Evolutionary conservation across 2,888 invertebrate species (phyloP), one percentile per base, ranked within the genome.

Genomic region (Helobdella robusta): DNA sequence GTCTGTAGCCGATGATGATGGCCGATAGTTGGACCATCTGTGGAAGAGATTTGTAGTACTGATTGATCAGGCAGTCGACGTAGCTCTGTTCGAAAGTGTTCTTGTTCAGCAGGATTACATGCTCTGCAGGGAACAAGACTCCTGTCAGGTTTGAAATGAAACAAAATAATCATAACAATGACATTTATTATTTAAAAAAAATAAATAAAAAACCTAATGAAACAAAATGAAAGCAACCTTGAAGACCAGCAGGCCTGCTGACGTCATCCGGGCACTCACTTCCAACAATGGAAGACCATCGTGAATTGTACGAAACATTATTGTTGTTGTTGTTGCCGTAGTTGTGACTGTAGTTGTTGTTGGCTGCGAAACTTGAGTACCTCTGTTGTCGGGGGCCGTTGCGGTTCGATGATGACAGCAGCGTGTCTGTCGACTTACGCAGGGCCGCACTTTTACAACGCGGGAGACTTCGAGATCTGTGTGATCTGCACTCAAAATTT

Each of bases 31-130:
- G 69, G 28, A 61, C 59, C 8, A 46, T 56, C 15, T 68, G 68
- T 3, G 68, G 66, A 30, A 71, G 64, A 1, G 44, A 34, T 23
- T 61, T 32, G 46, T 62, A 65, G 66, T 68, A 70, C 32, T 66
- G 48, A 40, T 54, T 64, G 3, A 59, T 48, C 28, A 71, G 56
- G 34, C 59, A 59, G 44, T 67, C 65, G 18, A 54, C 56, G 60
- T 68, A 71, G 32, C 60, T 67, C 18, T 66, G 65, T 48, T 71
- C 70, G 36, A 70, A 71, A n/a, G 67, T 48, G 8, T 46, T 23
- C 25, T 67, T 40, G 34, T 69, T 67, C 40, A 64, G 35, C 36
- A 61, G 63, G 30, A 69, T 68, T 35, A 68, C 68, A 11, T 63
- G 52, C 18, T 66, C 64, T 15, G 60, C 34, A 6, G 71, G 70